Base-by-base conservation (phyloP, 2,888 invertebrate species). In the Melanargia galathea region DNA sequence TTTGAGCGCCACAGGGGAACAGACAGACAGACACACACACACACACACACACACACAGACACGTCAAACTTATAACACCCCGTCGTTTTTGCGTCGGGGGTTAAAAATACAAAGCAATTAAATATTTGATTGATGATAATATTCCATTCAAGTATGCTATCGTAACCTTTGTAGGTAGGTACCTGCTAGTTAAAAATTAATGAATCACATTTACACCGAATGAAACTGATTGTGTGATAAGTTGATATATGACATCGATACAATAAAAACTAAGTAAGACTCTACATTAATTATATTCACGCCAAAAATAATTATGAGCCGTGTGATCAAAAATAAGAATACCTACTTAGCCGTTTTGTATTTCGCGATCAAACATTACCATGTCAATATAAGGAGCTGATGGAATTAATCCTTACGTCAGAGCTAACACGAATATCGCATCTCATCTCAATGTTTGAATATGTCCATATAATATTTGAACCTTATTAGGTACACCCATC, bases 371-470 rank as follows among this genome's bases (percentile, higher is more conserved):
- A 55, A 55, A 61, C 61, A 61, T 38, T 33, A 43, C 49, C 52
- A 43, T 61, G 55, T 48, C 38, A 60, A 46, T 52, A 60, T 60
- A 33, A 10, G 16, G 18, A 33, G 16, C 55, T 35, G 55, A 55
- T 48, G 54, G 43, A 43, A 61, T 26, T 46, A 33, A 45, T 43
- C 30, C 46, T 45, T 46, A 55, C 55, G 55, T 61, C 61, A 61
- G 38, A 10, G 38, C 60, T 52, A 22, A 54, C 45, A 60, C n/a
- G 51, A 52, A 33, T 33, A 45, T 52, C 22, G 45, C 24, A 60
- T 55, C 33, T 13, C 20, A 45, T 30, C 30, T 30, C 30, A 30
- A 55, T 40, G 22, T 55, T 40, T 24, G 45, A 60, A 57, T 54
- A 60, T n/a, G n/a, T n/a, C n/a, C n/a, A n/a, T n/a, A n/a, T n/a